phyloP scores from a whole-genome alignment of 1,140 invertebrate genomes.

The Trichomalopsis sarcophagae region DNA sequence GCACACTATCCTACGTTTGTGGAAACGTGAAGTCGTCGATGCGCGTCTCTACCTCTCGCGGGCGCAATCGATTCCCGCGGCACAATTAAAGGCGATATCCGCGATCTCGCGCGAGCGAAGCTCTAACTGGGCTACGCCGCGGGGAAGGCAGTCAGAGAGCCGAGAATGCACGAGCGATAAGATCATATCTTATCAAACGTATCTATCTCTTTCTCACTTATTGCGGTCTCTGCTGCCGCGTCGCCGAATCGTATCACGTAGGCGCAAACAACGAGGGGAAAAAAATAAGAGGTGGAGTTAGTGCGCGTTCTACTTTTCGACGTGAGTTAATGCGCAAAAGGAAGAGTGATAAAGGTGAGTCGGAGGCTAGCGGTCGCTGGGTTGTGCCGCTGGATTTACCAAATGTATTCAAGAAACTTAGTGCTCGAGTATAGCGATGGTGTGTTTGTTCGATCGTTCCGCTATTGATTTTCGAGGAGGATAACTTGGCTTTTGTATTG shows the following conservation, averaged over 20 bases:
- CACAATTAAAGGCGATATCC: slow-evolving; percentile 21
- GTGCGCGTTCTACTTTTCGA: slow-evolving; percentile 15
- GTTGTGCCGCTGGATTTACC: neutral
- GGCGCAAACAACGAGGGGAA: neutral
- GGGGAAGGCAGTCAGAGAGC: neutral
- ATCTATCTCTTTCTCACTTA: slow-evolving; percentile 32
- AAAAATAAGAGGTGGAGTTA: neutral
- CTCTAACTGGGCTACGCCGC: slow-evolving; percentile 22
- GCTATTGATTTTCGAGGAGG: neutral
- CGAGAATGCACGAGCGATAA: slow-evolving; percentile 31
- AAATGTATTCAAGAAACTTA: neutral
- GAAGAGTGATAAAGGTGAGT: neutral
- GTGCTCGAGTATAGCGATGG: neutral
- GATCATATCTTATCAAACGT: slow-evolving; percentile 47
- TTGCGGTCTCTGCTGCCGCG: neutral
- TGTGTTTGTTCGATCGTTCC: neutral
- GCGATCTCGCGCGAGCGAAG: neutral
- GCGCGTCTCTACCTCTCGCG: no score
- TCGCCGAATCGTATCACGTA: slow-evolving; percentile 10
- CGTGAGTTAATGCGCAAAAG: slow-evolving; percentile 41
- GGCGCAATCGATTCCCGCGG: neutral
- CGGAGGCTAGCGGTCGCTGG: neutral
- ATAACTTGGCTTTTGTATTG: neutral
- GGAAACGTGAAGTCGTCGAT: neutral
- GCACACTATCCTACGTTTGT: neutral